Percentiles rank a stretch among this genome's conserved stretches.
phyloP scores from a whole-genome alignment of 1,140 invertebrate genomes.

The Drosophila ercepeae region DNA sequence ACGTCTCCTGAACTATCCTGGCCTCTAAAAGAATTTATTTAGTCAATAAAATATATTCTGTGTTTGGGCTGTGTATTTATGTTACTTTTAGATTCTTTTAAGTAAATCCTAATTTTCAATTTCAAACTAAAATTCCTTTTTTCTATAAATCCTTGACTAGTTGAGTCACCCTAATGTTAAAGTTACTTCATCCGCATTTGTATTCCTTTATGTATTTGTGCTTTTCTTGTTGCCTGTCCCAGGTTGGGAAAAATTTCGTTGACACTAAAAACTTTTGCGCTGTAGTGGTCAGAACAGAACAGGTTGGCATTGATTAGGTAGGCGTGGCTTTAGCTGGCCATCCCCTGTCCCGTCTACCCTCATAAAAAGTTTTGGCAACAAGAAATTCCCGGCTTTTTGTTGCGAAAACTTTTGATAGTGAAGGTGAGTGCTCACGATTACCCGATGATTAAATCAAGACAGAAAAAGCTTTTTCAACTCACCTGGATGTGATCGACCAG shows the following conservation, averaged over 20 bases:
- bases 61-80: too few relatives aligned
- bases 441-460: constrained; percentile 34
- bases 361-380: constrained; percentile 28
- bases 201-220: constrained; percentile 9
- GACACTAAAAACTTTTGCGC: constrained; percentile 56
- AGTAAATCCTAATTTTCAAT: too few relatives aligned
- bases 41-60: too few relatives aligned
- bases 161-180: neutral
- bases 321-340: constrained; percentile 8
- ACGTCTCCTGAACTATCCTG: too few relatives aligned
- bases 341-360: neutral
- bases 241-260: constrained; percentile 27
- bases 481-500: constrained; percentile 93
- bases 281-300: constrained; percentile 72
- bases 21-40: too few relatives aligned
- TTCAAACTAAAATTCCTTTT: too few relatives aligned
- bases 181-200: neutral
- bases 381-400: constrained; percentile 3
- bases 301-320: constrained; percentile 38
- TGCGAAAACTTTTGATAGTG: constrained; percentile 5
- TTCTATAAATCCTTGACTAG: neutral
- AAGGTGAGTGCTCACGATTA: constrained; percentile 30
- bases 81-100: too few relatives aligned
- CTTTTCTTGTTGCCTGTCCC: constrained; percentile 7
- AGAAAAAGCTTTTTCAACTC: constrained; percentile 35